Conservation (phyloP, 2,113 vertebrate species). For the Glaucidium brasilianum region DNA sequence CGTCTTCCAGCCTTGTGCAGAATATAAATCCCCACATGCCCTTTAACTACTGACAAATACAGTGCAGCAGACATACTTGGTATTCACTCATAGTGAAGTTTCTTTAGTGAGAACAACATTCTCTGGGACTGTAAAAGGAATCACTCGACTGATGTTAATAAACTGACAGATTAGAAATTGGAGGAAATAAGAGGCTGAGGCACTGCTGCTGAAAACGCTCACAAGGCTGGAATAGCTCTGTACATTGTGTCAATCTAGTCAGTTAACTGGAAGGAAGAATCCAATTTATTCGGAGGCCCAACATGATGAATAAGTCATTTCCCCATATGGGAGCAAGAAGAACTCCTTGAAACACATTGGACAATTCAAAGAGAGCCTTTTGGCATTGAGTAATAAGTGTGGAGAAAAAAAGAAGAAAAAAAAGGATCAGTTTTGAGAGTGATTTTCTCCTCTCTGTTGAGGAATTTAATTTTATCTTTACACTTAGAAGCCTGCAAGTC, state of each 20-base stretch:
- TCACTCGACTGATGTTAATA: slow-evolving; percentile 11
- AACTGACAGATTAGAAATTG: slow-evolving; percentile 15
- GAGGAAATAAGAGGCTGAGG: background rate
- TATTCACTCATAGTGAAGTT: background rate
- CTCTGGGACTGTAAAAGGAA: background rate
- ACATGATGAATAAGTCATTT: slow-evolving; percentile 43
- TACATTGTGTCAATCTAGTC: background rate
- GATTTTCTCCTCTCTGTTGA: background rate
- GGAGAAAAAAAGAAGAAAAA: background rate
- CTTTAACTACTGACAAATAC: background rate
- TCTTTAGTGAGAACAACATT: background rate
- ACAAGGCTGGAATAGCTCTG: background rate
- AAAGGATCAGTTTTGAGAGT: background rate
- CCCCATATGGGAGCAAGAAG: background rate
- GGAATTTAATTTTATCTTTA: slow-evolving; percentile 20
- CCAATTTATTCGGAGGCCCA: slow-evolving; percentile 30
- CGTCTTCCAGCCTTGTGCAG: background rate
- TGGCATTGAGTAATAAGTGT: background rate
- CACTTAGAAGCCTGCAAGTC: background rate
- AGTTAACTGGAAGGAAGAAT: slow-evolving; percentile 20
- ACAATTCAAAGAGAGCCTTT: slow-evolving; percentile 5
- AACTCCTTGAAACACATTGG: background rate
- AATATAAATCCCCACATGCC: background rate
- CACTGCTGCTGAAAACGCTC: background rate
- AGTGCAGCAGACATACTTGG: background rate